A percentile compares a stretch with the other conserved stretches of the same genome.
These are phyloP conservation scores for Caenorhabditis panamensis DNA, from an alignment of 2,888 invertebrate species.

Conservation along the genomic window DNA sequence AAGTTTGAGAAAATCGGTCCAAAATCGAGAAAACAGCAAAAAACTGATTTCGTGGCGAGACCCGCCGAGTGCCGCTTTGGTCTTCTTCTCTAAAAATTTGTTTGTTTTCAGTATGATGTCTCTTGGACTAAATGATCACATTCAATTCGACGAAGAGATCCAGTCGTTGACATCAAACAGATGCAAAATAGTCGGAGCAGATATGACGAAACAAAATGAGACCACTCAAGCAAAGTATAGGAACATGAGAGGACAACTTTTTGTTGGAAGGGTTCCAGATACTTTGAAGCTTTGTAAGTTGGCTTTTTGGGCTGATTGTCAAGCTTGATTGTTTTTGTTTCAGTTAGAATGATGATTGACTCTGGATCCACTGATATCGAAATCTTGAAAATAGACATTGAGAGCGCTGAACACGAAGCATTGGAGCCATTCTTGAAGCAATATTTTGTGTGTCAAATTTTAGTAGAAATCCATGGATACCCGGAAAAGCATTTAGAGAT, in stretches of 20 bases:
- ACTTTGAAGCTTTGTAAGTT: constrained; percentile 42
- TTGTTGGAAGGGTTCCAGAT: constrained; percentile 40
- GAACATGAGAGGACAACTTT: constrained; percentile 37
- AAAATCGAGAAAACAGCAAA: too few species aligned
- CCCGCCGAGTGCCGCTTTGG: too few species aligned
- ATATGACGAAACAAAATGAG: constrained; percentile 43
- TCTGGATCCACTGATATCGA: constrained; percentile 41
- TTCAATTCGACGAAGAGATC: constrained; percentile 50
- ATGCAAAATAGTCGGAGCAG: constrained; percentile 52
- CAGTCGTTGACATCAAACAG: constrained; percentile 40
- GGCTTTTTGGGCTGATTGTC: too few species aligned
- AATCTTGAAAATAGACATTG: constrained; percentile 60
- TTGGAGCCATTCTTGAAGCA: constrained; percentile 47
- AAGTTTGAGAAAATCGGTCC: too few species aligned
- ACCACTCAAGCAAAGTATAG: constrained; percentile 31
- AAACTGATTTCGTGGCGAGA: too few species aligned
- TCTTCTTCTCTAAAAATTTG: too few species aligned
- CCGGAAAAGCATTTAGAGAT: constrained; percentile 44
- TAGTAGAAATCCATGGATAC: constrained; percentile 58
- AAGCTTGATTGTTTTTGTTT: background rate
- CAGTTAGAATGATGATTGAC: constrained; percentile 50
- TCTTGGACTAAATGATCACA: constrained; percentile 49
- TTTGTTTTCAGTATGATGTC: constrained; percentile 53
- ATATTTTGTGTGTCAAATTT: constrained; percentile 51
- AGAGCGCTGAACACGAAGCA: constrained; percentile 48